Base-by-base conservation (phyloP, 2,797 vertebrate genomes). In the Falco novaeseelandiae region DNA sequence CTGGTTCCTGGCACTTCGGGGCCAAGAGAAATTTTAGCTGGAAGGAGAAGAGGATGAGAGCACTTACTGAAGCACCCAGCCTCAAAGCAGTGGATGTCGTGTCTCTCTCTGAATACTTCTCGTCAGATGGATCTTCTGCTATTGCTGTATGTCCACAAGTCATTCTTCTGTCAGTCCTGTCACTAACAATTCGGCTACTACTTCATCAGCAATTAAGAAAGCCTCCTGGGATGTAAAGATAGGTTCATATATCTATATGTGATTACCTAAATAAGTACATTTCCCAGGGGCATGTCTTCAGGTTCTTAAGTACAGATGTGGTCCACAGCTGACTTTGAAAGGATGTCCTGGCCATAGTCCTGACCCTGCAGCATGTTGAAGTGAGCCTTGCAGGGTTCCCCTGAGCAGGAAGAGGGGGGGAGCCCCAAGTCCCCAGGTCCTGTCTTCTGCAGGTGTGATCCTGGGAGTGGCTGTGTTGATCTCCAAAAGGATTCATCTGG, bases 131-230 rank as follows among this genome's bases (percentile, higher is more conserved):
- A 17, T 27, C 54, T 71, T 29, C 74, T 77, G 17, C 38, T 48
- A 1, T 49, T 67, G 49, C 38, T 62, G 1, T 5, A 0, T 6
- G 2, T 30, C 54, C 32, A 1, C 1, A 16, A 29, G 10, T 49
- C 1, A 1, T 77, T 72, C 8, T 34, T 44, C 70, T 9, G 5
- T 51, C 51, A 26, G 6, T 38, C 48, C 59, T 27, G 4, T 9
- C 27, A 2, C 19, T 34, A 8, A 36, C 22, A 44, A 8, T 38
- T 51, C 34, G 52, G 26, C 61, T 6, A 5, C 66, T 77, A 0
- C 10, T 58, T 55, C 44, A 9, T 5, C 36, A 71, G 27, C 42
- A 65, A 6, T 65, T 57, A 32, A 30, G 61, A 36, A 34, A 23
- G 40, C 65, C 57, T 67, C 9, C 32, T 58, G 55, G 62, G 58